phyloP scores from a whole-genome alignment of 1,140 invertebrate genomes.

The Leptinotarsa lineolata region DNA sequence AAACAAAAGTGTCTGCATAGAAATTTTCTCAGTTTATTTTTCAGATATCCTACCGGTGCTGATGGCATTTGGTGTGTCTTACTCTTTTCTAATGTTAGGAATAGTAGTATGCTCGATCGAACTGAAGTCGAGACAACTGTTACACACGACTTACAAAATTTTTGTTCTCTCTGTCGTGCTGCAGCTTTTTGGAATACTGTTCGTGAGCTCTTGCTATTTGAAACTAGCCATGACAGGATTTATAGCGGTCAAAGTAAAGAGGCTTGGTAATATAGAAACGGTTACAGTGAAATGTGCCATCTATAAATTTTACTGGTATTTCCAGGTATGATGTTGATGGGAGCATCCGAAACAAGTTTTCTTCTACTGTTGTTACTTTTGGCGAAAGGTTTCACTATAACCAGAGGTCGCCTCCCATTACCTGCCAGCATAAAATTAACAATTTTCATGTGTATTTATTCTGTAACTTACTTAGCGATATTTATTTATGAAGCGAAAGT shows the following conservation, averaged over 20 bases:
- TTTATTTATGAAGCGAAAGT: conserved; percentile 80
- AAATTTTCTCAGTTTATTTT: conserved; percentile 22
- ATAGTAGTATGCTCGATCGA: conserved; percentile 71
- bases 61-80: conserved; percentile 66
- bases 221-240: conserved; percentile 73
- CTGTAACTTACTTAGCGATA: conserved; percentile 70
- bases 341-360: conserved; percentile 73
- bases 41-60: conserved; percentile 76
- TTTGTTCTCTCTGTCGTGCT: conserved; percentile 73
- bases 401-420: conserved; percentile 74
- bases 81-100: conserved; percentile 67
- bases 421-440: conserved; percentile 74
- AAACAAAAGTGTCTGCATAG: background rate
- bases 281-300: background rate
- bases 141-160: conserved; percentile 87
- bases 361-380: conserved; percentile 79
- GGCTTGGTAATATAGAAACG: conserved; percentile 61
- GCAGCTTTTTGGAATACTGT: conserved; percentile 68
- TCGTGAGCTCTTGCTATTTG: conserved; percentile 69
- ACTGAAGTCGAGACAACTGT: conserved; percentile 73
- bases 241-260: conserved; percentile 61
- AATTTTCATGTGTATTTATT: conserved; percentile 79
- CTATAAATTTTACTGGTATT: conserved; percentile 40
- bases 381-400: conserved; percentile 90
- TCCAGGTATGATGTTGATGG: conserved; percentile 72